Conservation (phyloP, 2,888 invertebrate species). For the Aproaerema taeniolella region DNA sequence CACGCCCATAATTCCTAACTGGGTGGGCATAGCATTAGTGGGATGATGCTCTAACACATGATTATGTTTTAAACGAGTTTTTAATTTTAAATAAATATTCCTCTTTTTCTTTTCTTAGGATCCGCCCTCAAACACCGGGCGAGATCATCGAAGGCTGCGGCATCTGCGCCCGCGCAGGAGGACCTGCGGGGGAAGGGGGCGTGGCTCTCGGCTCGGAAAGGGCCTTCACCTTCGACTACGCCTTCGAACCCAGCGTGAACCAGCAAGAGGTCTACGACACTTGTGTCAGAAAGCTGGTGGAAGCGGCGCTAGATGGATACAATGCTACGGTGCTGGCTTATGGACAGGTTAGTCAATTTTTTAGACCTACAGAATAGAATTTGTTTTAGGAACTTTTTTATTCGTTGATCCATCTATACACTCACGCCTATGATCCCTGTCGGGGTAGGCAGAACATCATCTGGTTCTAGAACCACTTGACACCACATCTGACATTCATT, state of each 20-base stretch:
- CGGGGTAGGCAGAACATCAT: too few species aligned
- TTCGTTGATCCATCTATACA: too few species aligned
- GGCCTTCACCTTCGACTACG: conserved; percentile 97
- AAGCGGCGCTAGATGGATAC: conserved; percentile 96
- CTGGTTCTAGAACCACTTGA: too few species aligned
- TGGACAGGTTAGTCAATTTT: conserved; percentile 88
- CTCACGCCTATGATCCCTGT: too few species aligned
- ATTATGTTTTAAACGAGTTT: too few species aligned
- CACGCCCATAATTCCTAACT: too few species aligned
- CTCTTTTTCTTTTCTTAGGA: too few species aligned
- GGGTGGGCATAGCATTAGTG: too few species aligned
- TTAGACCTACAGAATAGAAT: too few species aligned
- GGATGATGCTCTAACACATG: too few species aligned
- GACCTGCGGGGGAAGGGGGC: conserved; percentile 93
- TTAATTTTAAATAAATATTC: too few species aligned
- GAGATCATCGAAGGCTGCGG: conserved; percentile 97
- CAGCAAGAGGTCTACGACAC: conserved; percentile 89
- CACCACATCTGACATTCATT: too few species aligned
- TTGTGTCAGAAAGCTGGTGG: conserved; percentile 91
- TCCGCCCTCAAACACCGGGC: conserved; percentile 94
- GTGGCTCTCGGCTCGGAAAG: conserved; percentile 95
- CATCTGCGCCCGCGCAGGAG: conserved; percentile 93
- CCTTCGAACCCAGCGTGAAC: conserved; percentile 87
- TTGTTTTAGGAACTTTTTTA: neutral
- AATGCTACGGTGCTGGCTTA: conserved; percentile 99